Conservation (phyloP, 2,113 vertebrate species). For the Ctenodactylus gundi region DNA sequence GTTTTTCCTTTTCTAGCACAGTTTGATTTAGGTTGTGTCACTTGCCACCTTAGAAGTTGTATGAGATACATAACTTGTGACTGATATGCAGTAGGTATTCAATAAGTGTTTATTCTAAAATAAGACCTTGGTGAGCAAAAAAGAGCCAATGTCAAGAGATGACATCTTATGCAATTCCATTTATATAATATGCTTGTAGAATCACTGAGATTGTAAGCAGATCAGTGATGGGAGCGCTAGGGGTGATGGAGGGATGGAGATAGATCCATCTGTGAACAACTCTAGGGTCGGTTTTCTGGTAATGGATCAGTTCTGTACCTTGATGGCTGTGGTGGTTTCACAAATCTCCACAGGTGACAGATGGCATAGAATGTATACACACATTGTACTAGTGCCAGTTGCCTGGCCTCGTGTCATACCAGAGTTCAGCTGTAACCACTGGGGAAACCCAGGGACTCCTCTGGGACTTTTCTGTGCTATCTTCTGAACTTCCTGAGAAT, state of each 20-base stretch:
- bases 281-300: background rate
- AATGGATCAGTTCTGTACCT: background rate
- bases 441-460: fast-evolving
- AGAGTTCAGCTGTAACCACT: background rate
- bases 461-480: background rate
- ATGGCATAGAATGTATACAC: background rate
- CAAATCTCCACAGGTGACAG: background rate
- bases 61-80: background rate
- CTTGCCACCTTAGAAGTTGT: background rate
- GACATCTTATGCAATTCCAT: background rate
- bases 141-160: constrained; percentile 5
- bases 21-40: background rate
- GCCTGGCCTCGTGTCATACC: background rate
- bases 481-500: background rate
- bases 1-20: background rate
- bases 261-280: background rate
- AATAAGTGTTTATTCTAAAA: constrained; percentile 33
- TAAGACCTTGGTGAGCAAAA: constrained; percentile 5
- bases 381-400: background rate
- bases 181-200: background rate
- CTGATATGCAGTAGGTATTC: background rate
- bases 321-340: background rate
- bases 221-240: background rate
- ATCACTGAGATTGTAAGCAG: background rate
- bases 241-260: background rate